Evolutionary conservation across 2,797 vertebrate species (phyloP).

Genomic region (Megaceryle alcyon): DNA sequence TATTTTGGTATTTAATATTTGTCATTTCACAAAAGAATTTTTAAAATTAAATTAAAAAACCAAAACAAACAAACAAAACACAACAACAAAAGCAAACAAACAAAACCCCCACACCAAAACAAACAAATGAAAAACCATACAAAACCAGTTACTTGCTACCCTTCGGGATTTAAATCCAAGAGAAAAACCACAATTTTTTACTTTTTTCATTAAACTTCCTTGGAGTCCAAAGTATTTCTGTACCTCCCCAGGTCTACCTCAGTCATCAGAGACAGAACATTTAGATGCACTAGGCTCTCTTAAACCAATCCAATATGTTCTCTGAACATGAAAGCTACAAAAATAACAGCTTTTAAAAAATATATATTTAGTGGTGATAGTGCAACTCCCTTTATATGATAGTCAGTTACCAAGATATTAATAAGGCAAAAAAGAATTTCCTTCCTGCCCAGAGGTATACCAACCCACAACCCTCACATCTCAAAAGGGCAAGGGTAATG

Average conservation of each 20-base stretch:
- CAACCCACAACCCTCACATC: background rate
- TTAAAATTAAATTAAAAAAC: no score
- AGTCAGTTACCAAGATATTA: background rate
- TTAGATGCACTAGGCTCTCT: background rate
- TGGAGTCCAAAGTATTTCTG: background rate
- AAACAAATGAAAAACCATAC: no score
- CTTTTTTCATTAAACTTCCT: background rate
- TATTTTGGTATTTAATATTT: background rate
- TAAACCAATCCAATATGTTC: background rate
- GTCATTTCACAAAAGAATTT: background rate
- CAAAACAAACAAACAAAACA: no score
- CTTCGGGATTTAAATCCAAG: background rate
- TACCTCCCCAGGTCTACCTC: background rate
- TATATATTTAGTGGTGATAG: background rate
- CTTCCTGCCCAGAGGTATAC: background rate
- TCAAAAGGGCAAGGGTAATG: background rate
- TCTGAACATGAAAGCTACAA: background rate
- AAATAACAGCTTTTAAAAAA: background rate
- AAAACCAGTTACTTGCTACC: background rate
- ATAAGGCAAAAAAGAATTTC: background rate
- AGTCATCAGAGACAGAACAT: background rate
- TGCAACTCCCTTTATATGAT: background rate
- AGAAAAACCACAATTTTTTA: background rate
- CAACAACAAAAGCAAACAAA: no score
- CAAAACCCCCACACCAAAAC: no score